Evolutionary conservation across 2,113 vertebrate species (phyloP).

Genomic region (Chiloscyllium plagiosum): DNA sequence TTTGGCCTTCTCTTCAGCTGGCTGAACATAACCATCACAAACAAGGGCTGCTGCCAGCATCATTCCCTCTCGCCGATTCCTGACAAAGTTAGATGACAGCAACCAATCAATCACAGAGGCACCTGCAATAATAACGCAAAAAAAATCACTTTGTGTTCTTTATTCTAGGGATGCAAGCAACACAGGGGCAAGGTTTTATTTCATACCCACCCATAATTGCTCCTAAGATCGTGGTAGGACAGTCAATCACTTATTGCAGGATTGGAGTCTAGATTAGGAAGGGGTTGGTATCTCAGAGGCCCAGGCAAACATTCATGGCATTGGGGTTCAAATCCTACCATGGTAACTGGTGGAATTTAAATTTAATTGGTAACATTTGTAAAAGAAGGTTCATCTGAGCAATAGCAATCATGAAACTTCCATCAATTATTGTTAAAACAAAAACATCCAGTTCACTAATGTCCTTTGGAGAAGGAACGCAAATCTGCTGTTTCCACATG

Average conservation of each 20-base stretch:
- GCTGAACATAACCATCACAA: constrained; percentile 84
- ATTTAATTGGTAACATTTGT: too few relatives aligned
- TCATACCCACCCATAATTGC: background rate
- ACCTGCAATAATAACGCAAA: constrained; percentile 54
- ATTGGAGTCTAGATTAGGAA: background rate
- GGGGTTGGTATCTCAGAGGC: too few relatives aligned
- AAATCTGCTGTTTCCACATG: too few relatives aligned
- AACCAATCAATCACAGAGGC: constrained; percentile 83
- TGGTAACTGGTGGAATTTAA: too few relatives aligned
- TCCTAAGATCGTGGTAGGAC: background rate
- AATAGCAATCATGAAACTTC: too few relatives aligned
- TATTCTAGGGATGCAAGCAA: background rate
- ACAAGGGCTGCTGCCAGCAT: constrained; percentile 78
- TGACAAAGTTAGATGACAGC: constrained; percentile 65
- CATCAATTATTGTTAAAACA: too few relatives aligned
- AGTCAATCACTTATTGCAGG: background rate
- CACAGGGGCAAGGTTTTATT: background rate
- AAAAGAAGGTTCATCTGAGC: too few relatives aligned
- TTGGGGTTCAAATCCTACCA: too few relatives aligned
- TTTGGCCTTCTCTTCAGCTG: constrained; percentile 80
- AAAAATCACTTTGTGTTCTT: background rate
- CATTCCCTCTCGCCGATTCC: constrained; percentile 77
- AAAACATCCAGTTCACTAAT: too few relatives aligned
- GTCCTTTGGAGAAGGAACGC: too few relatives aligned
- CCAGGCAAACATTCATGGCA: too few relatives aligned